These are phyloP conservation scores for Maniola hyperantus DNA, from an alignment of 2,888 invertebrate species.

Conservation along the genomic window DNA sequence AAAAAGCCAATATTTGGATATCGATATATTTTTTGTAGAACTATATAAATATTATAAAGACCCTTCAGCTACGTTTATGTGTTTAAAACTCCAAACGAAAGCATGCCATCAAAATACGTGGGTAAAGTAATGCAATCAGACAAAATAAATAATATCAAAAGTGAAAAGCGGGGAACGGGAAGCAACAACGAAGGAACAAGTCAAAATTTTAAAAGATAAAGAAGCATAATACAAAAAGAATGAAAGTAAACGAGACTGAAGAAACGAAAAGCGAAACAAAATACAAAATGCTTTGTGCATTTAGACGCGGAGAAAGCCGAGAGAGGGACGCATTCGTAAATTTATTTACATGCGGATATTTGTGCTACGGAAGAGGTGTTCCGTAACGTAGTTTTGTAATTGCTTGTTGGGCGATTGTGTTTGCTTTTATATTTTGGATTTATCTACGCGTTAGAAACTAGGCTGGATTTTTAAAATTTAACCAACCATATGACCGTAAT, in stretches of 20 bases:
- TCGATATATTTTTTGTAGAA: too few relatives aligned
- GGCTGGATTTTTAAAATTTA: not conserved
- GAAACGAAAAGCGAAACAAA: slow-evolving; percentile 36
- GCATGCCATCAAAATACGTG: not conserved
- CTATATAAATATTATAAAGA: not conserved
- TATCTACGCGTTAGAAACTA: not conserved
- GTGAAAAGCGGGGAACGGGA: not conserved
- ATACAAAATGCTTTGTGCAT: slow-evolving; percentile 38
- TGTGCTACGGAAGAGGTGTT: slow-evolving; percentile 22
- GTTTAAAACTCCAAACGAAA: not conserved
- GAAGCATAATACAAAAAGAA: slow-evolving; percentile 29
- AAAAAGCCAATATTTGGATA: too few relatives aligned
- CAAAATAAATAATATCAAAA: slow-evolving; percentile 2
- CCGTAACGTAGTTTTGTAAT: slow-evolving; percentile 4
- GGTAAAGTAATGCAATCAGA: not conserved
- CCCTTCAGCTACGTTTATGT: not conserved
- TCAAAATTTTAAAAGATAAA: slow-evolving; percentile 28
- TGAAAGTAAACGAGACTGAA: slow-evolving; percentile 36
- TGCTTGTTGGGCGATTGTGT: slow-evolving; percentile 11
- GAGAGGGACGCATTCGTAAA: slow-evolving; percentile 30
- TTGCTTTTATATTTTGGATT: not conserved
- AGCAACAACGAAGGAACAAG: slow-evolving; percentile 22
- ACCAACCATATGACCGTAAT: not conserved
- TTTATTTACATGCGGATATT: slow-evolving; percentile 34
- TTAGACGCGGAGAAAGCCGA: slow-evolving; percentile 32